Percentiles rank a stretch among this genome's conserved stretches.
These are phyloP conservation scores for Trissolcus basalis DNA, from an alignment of 1,140 invertebrate genomes.

Conservation along the genomic window DNA sequence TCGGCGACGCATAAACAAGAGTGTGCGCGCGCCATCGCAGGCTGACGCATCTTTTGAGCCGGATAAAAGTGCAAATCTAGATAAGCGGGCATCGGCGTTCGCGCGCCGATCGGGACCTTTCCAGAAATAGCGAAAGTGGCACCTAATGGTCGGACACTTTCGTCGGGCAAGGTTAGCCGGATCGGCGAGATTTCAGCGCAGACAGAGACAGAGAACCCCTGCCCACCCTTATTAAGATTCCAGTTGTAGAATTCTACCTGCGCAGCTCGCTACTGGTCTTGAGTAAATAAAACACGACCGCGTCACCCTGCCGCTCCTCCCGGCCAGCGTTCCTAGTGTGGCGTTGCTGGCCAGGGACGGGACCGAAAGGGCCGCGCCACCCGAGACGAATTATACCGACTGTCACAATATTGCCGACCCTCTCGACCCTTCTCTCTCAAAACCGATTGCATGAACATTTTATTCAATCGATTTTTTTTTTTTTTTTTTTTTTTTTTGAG, in stretches of 20 bases:
- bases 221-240: slow-evolving; percentile 76
- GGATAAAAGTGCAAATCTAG: slow-evolving; percentile 21
- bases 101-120: slow-evolving; percentile 9
- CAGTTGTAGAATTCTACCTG: slow-evolving; percentile 76
- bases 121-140: slow-evolving; percentile 34
- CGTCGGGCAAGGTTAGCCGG: slow-evolving; percentile 34
- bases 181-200: slow-evolving; percentile 1
- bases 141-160: slow-evolving; percentile 44
- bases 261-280: slow-evolving; percentile 74
- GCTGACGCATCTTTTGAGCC: slow-evolving; percentile 21
- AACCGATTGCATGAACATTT: slow-evolving; percentile 22
- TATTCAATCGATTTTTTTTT: slow-evolving; percentile 28
- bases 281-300: slow-evolving; percentile 76
- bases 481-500: slow-evolving; percentile 33
- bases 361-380: slow-evolving; percentile 34
- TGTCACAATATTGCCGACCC: slow-evolving; percentile 40
- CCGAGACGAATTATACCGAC: slow-evolving; percentile 36
- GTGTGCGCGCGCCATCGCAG: slow-evolving; percentile 22
- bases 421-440: slow-evolving; percentile 3
- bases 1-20: slow-evolving; percentile 45
- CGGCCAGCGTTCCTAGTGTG: slow-evolving; percentile 45
- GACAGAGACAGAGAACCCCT: slow-evolving; percentile 66
- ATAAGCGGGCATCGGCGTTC: slow-evolving; percentile 19
- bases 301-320: slow-evolving; percentile 64
- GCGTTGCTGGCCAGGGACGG: slow-evolving; percentile 31